Percentiles rank a stretch among this genome's conserved stretches.
Evolutionary conservation across 2,888 invertebrate genomes (phyloP).

Genomic region (Drosophila merina): DNA sequence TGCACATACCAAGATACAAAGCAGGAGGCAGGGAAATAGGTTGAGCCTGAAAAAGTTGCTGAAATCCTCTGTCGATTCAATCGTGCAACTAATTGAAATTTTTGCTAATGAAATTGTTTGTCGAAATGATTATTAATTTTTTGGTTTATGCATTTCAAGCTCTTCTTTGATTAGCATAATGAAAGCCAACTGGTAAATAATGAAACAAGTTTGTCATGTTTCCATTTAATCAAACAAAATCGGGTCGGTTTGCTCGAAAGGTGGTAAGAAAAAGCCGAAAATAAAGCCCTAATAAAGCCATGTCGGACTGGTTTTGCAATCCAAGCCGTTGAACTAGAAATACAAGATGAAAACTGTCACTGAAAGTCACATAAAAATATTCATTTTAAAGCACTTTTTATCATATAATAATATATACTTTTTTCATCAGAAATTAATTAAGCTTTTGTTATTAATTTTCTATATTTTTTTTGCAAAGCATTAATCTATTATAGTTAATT

Average conservation of each 20-base stretch:
- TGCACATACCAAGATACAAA: neutral
- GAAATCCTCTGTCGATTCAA: conserved; percentile 73
- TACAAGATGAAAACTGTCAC: neutral
- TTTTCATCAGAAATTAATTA: too few relatives aligned
- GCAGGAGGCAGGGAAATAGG: neutral
- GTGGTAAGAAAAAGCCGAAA: conserved; percentile 25
- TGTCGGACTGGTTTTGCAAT: conserved; percentile 26
- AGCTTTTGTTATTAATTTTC: neutral
- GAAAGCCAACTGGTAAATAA: conserved; percentile 21
- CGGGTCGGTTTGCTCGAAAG: conserved; percentile 9
- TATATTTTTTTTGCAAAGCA: neutral
- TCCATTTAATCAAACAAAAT: conserved; percentile 33
- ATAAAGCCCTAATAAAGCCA: conserved; percentile 50
- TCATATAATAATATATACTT: neutral
- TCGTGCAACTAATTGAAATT: conserved; percentile 78
- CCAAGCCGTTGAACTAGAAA: neutral
- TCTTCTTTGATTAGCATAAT: conserved; percentile 32
- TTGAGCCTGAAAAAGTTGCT: conserved; percentile 57
- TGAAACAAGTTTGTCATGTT: conserved; percentile 26
- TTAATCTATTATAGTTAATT: neutral
- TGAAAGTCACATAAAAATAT: neutral
- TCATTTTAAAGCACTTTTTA: neutral
- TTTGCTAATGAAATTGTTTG: conserved; percentile 70
- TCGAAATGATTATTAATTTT: conserved; percentile 54
- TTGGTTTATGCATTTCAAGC: conserved; percentile 22